These are phyloP conservation scores for Eupithecia subfuscata DNA, from an alignment of 2,888 invertebrate genomes.

Conservation along the genomic window DNA sequence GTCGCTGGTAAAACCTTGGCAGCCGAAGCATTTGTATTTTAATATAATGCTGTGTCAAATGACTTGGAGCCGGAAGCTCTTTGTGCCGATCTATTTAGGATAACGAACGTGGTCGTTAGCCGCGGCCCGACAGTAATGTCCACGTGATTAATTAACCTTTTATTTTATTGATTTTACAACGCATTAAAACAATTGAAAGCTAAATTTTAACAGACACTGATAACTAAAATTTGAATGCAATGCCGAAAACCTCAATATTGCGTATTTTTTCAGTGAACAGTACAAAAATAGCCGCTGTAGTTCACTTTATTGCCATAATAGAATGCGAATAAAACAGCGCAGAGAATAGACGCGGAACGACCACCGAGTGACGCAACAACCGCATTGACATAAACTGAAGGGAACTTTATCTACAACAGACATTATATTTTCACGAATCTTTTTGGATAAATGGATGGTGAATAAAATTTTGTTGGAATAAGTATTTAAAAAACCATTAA, in stretches of 20 bases:
- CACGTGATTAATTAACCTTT: background rate
- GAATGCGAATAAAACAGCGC: background rate
- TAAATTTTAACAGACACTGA: background rate
- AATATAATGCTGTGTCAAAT: background rate
- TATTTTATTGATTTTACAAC: background rate
- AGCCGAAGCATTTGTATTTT: background rate
- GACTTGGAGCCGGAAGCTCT: constrained; percentile 13
- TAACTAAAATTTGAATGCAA: background rate
- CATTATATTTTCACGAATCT: background rate
- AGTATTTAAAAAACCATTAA: background rate
- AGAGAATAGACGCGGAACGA: background rate
- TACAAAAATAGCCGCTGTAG: background rate
- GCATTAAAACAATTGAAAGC: background rate
- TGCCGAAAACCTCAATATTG: background rate
- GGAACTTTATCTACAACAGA: background rate
- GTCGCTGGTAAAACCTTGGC: background rate
- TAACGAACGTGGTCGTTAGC: background rate
- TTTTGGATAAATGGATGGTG: background rate
- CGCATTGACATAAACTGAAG: background rate
- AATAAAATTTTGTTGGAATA: background rate
- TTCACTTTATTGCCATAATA: background rate
- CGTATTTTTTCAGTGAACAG: background rate
- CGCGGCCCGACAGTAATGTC: background rate
- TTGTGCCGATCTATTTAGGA: constrained; percentile 11
- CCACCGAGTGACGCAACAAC: background rate